phyloP scores from a whole-genome alignment of 2,113 vertebrate species.

The Rhipidura dahli region DNA sequence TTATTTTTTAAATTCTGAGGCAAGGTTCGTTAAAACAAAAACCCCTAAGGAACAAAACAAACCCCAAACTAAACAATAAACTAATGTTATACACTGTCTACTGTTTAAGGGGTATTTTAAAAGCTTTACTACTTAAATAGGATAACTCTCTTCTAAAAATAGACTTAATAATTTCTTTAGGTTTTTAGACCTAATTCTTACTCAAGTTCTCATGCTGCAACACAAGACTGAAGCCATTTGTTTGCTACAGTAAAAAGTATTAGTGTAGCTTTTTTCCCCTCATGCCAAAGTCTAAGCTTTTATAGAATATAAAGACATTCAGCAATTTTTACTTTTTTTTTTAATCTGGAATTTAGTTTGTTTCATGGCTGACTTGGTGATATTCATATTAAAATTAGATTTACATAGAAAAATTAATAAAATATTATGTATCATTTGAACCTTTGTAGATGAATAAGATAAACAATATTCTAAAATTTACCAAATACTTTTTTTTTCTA shows the following conservation, averaged over 20 bases:
- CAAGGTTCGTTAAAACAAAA: neutral
- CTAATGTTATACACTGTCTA: neutral
- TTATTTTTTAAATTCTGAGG: neutral
- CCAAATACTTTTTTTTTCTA: slow-evolving; percentile 53
- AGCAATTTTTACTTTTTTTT: neutral
- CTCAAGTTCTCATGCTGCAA: neutral
- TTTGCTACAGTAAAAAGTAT: neutral
- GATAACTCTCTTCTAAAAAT: neutral
- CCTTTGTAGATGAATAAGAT: neutral
- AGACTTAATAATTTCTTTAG: neutral
- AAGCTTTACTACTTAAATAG: neutral
- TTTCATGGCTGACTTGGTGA: neutral
- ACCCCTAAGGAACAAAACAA: neutral
- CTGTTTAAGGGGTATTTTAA: neutral
- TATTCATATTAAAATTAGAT: neutral
- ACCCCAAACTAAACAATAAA: neutral
- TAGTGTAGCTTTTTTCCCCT: neutral
- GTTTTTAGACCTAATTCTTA: neutral
- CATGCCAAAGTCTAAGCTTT: neutral
- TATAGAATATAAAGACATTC: neutral
- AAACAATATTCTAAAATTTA: neutral
- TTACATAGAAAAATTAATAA: neutral
- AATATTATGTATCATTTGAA: neutral
- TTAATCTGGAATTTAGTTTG: neutral
- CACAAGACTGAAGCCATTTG: neutral